Conservation (phyloP, 2,113 vertebrate species). For the Eulemur rufifrons region DNA sequence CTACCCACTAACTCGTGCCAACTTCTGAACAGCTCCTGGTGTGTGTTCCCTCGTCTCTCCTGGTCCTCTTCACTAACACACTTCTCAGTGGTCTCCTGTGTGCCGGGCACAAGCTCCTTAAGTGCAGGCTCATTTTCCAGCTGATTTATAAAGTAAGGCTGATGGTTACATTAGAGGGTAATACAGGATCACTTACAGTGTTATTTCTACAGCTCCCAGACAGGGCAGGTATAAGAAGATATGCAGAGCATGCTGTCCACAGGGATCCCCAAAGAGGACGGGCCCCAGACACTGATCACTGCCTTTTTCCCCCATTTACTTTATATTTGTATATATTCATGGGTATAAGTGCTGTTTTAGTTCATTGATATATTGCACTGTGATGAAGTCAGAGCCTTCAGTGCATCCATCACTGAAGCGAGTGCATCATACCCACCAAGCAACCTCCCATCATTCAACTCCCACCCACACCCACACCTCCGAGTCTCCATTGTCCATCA, state of each 20-base stretch:
- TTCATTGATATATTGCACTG: too few species aligned
- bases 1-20: background rate
- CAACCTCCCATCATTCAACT: too few species aligned
- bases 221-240: background rate
- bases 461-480: too few species aligned
- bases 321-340: too few species aligned
- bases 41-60: background rate
- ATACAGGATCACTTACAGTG: background rate
- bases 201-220: background rate
- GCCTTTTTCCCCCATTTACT: background rate
- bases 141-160: constrained; percentile 44
- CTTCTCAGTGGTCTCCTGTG: background rate
- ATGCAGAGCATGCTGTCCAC: background rate
- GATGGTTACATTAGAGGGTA: background rate
- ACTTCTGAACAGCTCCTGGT: background rate
- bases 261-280: background rate
- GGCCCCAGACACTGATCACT: background rate
- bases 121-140: constrained; percentile 40
- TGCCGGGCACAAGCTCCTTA: background rate
- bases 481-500: too few species aligned
- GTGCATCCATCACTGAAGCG: too few species aligned
- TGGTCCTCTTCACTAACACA: background rate
- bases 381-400: too few species aligned
- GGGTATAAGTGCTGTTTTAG: too few species aligned
- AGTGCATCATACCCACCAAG: too few species aligned